Base-by-base conservation (phyloP, 2,113 vertebrate species). In the Mesembrinibis cayennensis region DNA sequence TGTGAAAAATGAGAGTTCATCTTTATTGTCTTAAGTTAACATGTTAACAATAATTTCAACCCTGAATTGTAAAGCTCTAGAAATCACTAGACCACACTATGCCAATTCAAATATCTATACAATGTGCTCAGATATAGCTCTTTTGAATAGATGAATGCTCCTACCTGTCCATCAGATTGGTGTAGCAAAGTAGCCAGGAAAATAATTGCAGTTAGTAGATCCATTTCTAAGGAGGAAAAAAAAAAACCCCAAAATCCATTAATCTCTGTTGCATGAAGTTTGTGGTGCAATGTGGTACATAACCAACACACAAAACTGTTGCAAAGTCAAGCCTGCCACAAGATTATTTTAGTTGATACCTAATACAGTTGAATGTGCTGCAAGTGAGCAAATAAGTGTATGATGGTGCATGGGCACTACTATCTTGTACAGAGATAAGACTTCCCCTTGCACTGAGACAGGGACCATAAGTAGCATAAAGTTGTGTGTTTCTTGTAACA, bases 171-270 rank as follows among this genome's bases (percentile, higher is more conserved):
- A 70, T 79, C 66, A 61, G 30, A 55, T 2, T 87, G 95, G 34
- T 84, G 89, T 5, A 97, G 25, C 52, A 97, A 30, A 84, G 87
- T 87, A 74, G 90, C 76, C 73, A 97, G 81, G 73, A 94, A 53
- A 55, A 96, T 0, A 8, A 91, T 11, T 84, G 77, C 52, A 65
- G 49, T 42, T 18, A 89, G 52, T 18, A 82, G 65, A 49, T 56
- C 44, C 96, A 97, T 97, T 63, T 66, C 96, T 97, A 22, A 6
- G 56, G 19, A 25, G 40, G 25, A 71, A 55, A 58, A 78, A 3
- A 3, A 21, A 16, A 7, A 3, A 0, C 2, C 11, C 11, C 29
- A 0, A 61, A 74, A 71, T 32, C 10, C 4, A 7, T 92, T 65
- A 95, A 52, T 53, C 13, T 79, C 9, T 52, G 13, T 52, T 52